Percentiles rank a stretch among this genome's conserved stretches.
phyloP scores from a whole-genome alignment of 2,113 vertebrate species.

The Crotalus horridus region DNA sequence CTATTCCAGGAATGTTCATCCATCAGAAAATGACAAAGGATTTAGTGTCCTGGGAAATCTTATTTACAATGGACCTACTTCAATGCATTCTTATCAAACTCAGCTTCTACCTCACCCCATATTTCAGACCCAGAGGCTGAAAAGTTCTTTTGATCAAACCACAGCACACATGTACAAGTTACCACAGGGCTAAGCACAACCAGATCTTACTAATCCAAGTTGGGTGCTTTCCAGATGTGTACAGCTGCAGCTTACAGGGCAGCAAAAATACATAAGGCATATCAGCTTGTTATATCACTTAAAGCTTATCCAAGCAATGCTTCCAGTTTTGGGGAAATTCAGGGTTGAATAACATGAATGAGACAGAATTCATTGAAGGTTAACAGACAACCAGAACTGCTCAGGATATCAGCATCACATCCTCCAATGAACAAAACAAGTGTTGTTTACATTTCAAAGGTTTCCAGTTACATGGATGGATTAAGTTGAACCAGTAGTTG shows the following conservation, averaged over 20 bases:
- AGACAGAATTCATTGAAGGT: neutral
- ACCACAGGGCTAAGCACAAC: neutral
- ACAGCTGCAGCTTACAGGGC: neutral
- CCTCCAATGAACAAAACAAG: fast-evolving
- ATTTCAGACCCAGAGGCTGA: slow-evolving; percentile 3
- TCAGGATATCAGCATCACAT: neutral
- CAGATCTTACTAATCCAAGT: slow-evolving; percentile 21
- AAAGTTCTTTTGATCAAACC: slow-evolving; percentile 36
- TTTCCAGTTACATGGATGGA: neutral
- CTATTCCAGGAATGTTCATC: slow-evolving; percentile 1
- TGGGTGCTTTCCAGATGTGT: neutral
- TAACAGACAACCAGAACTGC: neutral
- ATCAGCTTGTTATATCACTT: neutral
- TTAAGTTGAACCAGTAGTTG: fast-evolving
- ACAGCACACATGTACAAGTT: neutral
- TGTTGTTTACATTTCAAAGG: slow-evolving; percentile 15
- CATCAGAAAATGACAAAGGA: slow-evolving; percentile 10
- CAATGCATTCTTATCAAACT: slow-evolving; percentile 10
- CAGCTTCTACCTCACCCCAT: slow-evolving; percentile 8
- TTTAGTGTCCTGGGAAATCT: slow-evolving; percentile 43
- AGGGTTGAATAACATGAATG: neutral
- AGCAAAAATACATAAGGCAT: neutral
- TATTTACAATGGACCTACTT: neutral
- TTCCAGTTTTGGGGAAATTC: neutral
- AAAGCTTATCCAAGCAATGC: neutral